Evolutionary conservation across 2,797 vertebrate genomes (phyloP), one percentile per base, ranked within the genome.

Genomic region (Erethizon dorsatum): DNA sequence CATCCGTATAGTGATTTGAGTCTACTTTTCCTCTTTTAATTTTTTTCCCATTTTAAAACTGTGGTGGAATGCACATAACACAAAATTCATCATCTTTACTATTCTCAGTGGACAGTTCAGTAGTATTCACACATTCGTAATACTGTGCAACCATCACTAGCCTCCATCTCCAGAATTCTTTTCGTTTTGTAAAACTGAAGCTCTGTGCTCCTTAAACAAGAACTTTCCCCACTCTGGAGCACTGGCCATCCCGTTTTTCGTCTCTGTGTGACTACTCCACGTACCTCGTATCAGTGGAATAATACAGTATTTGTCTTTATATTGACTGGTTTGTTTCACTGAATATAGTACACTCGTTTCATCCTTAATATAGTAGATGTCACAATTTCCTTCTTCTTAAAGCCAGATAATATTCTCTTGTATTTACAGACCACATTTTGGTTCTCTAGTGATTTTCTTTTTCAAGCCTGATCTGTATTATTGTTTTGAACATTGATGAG

Each of bases 381-480:
- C 56, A 65, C 37, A 52, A 41, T 75, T 93, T 93, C 24, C 10
- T 80, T 73, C 56, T 26, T 47, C 45, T 90, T 88, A 79, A 73
- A 84, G 50, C 50, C 37, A 71, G 79, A 33, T 57, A 83, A 47
- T 31, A 61, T 22, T 50, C 28, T 41, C 26, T 11, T 80, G 26
- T 6, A 28, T 61, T 45, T 52, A 5, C 45, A 20, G 41, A 47
- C 26, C 50, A 88, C 61, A 79, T 37, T 83, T 78, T 84, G 11
- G n/a, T 84, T 89, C n/a, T 69, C 12, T 52, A 88, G 18, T 59
- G 14, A 85, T 63, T 89, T 95, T 85, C 50, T 83, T 86, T 83
- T 85, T 83, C 24, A 85, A 94, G 15, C 79, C 18, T 24, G 0
- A 82, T 73, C 41, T 83, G 11, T 50, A 47, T 14, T 41, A 22